Evolutionary conservation across 2,113 vertebrate species (phyloP), one percentile per base, ranked within the genome.

Genomic region (Callospermophilus lateralis): DNA sequence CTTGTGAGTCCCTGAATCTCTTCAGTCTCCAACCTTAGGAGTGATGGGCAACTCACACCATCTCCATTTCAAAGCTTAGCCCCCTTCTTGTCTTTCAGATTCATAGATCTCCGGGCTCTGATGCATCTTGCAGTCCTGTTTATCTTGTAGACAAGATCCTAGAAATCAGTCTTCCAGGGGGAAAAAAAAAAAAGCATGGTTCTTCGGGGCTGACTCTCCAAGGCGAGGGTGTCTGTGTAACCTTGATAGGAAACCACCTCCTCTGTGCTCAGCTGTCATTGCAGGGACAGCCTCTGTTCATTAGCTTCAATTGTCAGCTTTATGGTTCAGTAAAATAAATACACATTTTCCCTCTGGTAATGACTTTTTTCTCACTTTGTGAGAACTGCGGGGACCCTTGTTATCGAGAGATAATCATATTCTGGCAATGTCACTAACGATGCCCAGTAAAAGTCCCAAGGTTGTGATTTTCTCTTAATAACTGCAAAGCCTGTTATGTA

Each of bases 391-490:
- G 96, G 97, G 84, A 81, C 97, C 78, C 96, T 96, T 90, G 84
- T 98, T 98, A 98, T 98, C 79, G 6, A 97, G 89, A 97, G 96
- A 97, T 96, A 97, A 98, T 98, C 94, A 34, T 95, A 74, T 95
- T 87, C 42, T 95, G 83, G 45, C 81, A 17, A 79, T 2, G n/a
- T 76, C 51, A 84, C 93, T 98, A 93, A 97, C 37, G 90, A 30
- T 72, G n/a, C 94, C 45, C 1, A 0, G 88, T 84, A 67, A 92
- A 97, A 87, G 91, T 98, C 98, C 98, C 24, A 93, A 84, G 96
- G 97, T 98, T 89, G 97, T 30, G 97, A 97, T 98, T 98, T 97
- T 96, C 96, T 97, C 42, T 96, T 89, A 97, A 96, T 98, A 90
- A 88, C 90, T 84, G 92, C 90, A 53, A 77, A 97, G 88, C 81